These are phyloP conservation scores for Dynastes maya DNA, from an alignment of 2,888 invertebrate species.

Conservation along the genomic window DNA sequence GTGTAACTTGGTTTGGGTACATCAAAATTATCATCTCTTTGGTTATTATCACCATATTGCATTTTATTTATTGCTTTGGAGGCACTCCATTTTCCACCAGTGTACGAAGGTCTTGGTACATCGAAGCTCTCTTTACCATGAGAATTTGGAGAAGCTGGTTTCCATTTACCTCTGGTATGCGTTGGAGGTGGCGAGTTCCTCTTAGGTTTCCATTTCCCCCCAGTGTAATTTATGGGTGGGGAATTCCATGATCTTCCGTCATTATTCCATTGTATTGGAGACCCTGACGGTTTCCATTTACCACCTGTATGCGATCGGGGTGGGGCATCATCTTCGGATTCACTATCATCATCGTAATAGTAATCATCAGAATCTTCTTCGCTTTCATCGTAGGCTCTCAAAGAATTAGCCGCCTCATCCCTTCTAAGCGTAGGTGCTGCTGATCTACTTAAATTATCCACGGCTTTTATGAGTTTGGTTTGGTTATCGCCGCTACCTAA, in stretches of 20 bases:
- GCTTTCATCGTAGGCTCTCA: constrained; percentile 61
- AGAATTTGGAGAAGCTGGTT: constrained; percentile 65
- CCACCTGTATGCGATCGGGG: constrained; percentile 77
- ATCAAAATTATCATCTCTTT: constrained; percentile 17
- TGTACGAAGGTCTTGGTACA: constrained; percentile 70
- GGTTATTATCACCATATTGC: constrained; percentile 1
- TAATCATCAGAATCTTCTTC: constrained; percentile 68
- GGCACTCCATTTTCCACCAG: constrained; percentile 82
- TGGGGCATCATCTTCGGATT: constrained; percentile 70
- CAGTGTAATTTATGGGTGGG: constrained; percentile 74
- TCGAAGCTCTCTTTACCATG: constrained; percentile 46
- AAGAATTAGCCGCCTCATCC: constrained; percentile 61
- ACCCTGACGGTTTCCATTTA: constrained; percentile 82
- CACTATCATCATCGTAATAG: constrained; percentile 72
- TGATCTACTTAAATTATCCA: constrained; percentile 76
- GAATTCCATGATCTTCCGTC: constrained; percentile 73
- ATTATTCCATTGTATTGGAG: constrained; percentile 66
- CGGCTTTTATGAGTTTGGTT: constrained; percentile 78
- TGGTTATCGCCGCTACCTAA: constrained; percentile 75
- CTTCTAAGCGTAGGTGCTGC: constrained; percentile 67
- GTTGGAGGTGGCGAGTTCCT: constrained; percentile 56
- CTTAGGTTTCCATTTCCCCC: constrained; percentile 77
- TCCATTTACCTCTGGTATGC: constrained; percentile 75
- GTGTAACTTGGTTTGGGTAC: constrained; percentile 74
- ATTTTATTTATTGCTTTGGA: constrained; percentile 61